phyloP scores from a whole-genome alignment of 2,888 invertebrate species.

The Congeria kusceri region DNA sequence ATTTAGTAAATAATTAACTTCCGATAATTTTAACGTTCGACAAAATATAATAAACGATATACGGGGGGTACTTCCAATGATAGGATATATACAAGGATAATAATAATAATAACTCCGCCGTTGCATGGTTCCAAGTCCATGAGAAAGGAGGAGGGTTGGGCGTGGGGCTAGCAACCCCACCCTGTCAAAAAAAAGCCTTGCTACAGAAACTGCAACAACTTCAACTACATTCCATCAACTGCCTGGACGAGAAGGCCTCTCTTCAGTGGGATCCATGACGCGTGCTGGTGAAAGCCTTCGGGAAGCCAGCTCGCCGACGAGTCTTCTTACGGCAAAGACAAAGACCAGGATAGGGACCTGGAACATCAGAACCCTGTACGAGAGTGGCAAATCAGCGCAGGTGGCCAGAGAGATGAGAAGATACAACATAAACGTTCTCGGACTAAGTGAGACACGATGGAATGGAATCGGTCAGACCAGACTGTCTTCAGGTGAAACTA shows the following conservation, averaged over 20 bases:
- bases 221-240: background rate
- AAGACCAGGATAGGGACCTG: constrained; percentile 23
- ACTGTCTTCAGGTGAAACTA: constrained; percentile 10
- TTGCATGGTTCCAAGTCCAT: too few species aligned
- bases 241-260: too few species aligned
- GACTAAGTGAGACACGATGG: constrained; percentile 21
- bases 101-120: too few species aligned
- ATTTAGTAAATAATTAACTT: too few species aligned
- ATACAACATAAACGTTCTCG: background rate
- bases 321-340: constrained; percentile 15
- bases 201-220: constrained; percentile 25
- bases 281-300: too few species aligned
- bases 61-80: too few species aligned
- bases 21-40: too few species aligned
- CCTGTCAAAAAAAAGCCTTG: constrained; percentile 14
- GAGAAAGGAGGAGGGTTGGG: constrained; percentile 24
- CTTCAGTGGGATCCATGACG: too few species aligned
- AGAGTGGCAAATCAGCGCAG: constrained; percentile 25
- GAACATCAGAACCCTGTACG: constrained; percentile 28
- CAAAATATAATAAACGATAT: too few species aligned
- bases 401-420: constrained; percentile 21
- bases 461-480: constrained; percentile 8
- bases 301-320: background rate
- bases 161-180: constrained; percentile 22
- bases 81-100: too few species aligned